Conservation (phyloP, 2,888 invertebrate species). For the Trissonchulus latispiculum region DNA sequence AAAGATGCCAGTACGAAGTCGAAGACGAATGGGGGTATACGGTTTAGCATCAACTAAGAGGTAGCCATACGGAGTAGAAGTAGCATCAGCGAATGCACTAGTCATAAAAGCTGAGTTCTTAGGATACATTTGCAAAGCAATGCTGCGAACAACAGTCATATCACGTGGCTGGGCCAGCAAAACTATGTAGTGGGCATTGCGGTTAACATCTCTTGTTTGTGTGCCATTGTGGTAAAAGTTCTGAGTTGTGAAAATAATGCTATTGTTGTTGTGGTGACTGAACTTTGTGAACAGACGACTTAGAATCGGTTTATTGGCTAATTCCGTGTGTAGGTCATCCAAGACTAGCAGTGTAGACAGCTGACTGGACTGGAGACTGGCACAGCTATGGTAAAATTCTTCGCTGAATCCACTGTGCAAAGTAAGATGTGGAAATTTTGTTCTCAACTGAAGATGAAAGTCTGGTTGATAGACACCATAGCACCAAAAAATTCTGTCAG, state of each 20-base stretch:
- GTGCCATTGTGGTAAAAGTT: conserved; percentile 1
- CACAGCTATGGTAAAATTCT: too few relatives aligned
- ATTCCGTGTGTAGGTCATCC: conserved; percentile 2
- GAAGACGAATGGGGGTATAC: not conserved
- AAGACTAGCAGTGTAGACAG: not conserved
- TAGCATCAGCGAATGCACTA: not conserved
- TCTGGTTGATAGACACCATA: not conserved
- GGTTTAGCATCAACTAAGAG: not conserved
- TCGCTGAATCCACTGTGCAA: too few relatives aligned
- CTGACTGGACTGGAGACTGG: too few relatives aligned
- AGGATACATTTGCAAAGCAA: too few relatives aligned
- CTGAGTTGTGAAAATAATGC: not conserved
- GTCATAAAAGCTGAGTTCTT: not conserved
- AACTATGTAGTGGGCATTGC: too few relatives aligned
- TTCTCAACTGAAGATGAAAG: not conserved
- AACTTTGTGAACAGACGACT: too few relatives aligned
- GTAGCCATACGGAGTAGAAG: not conserved
- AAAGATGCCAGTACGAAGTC: not conserved
- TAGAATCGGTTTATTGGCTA: not conserved
- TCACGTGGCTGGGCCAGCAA: too few relatives aligned
- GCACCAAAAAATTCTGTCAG: not conserved
- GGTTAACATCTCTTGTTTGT: not conserved
- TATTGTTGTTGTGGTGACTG: not conserved
- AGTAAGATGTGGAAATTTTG: too few relatives aligned
- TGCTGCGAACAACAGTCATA: too few relatives aligned